Evolutionary conservation across 2,797 vertebrate genomes (phyloP).

Genomic region (Protosalanx chinensis): DNA sequence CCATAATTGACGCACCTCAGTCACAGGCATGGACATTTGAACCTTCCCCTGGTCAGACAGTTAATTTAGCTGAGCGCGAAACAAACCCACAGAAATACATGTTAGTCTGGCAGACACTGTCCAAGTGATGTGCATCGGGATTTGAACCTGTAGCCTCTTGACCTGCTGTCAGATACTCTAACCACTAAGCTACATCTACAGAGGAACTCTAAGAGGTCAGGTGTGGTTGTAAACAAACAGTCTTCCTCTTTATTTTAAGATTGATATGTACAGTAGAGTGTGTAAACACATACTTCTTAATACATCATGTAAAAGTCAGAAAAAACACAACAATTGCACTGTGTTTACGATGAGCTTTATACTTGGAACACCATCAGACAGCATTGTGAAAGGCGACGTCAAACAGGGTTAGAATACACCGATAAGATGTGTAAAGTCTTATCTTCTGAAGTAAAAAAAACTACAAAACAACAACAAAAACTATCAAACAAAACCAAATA

Average conservation of each 20-base stretch:
- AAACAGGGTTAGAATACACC: constrained; percentile 52
- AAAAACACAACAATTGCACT: constrained; percentile 63
- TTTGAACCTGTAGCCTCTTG: too few relatives aligned
- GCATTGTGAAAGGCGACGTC: constrained; percentile 51
- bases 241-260: constrained; percentile 63
- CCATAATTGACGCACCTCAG: neutral
- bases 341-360: constrained; percentile 46
- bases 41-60: too few relatives aligned
- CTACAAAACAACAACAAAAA: too few relatives aligned
- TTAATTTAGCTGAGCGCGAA: neutral
- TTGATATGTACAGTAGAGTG: constrained; percentile 67
- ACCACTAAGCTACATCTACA: too few relatives aligned
- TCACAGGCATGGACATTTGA: neutral
- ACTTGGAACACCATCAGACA: constrained; percentile 56
- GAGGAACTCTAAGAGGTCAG: neutral
- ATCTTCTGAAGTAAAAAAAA: constrained; percentile 22
- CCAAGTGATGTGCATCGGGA: too few relatives aligned
- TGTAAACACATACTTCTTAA: constrained; percentile 57
- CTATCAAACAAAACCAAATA: constrained; percentile 4
- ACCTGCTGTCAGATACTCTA: too few relatives aligned
- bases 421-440: constrained; percentile 33
- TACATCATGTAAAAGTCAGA: constrained; percentile 63
- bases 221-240: constrained; percentile 52
- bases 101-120: too few relatives aligned
- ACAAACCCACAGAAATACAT: too few relatives aligned